Evolutionary conservation across 2,113 vertebrate genomes (phyloP).

Genomic region (Carassius auratus): DNA sequence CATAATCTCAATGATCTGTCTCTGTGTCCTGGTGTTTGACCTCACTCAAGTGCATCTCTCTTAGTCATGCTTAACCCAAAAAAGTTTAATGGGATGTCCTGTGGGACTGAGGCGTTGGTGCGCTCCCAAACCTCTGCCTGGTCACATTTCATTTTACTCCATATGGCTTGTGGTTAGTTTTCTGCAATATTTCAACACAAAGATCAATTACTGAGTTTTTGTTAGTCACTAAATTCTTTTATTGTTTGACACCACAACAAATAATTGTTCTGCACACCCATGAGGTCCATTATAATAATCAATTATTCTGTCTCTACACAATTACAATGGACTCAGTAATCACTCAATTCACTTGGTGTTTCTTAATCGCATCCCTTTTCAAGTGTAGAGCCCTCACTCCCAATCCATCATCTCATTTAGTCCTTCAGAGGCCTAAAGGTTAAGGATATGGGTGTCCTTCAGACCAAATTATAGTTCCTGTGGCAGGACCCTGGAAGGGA

Average conservation of each 20-base stretch:
- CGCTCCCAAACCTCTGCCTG: slow-evolving; percentile 46
- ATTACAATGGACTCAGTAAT: slow-evolving; percentile 30
- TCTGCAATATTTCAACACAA: neutral
- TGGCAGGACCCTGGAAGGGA: neutral
- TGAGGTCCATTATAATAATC: slow-evolving; percentile 8
- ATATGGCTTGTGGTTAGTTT: slow-evolving; percentile 10
- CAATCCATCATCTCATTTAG: neutral
- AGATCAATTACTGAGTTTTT: neutral
- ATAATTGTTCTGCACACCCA: neutral
- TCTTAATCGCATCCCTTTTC: slow-evolving; percentile 35
- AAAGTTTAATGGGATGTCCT: slow-evolving; percentile 57
- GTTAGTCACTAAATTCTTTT: no score
- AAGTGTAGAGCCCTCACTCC: neutral
- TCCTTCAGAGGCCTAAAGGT: neutral
- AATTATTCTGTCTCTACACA: neutral
- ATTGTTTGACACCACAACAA: neutral
- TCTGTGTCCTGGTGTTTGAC: slow-evolving; percentile 6
- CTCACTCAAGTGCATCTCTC: slow-evolving; percentile 20
- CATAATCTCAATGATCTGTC: neutral
- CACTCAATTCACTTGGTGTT: slow-evolving; percentile 24
- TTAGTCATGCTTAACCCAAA: slow-evolving; percentile 47
- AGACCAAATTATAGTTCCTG: neutral
- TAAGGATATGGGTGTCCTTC: neutral
- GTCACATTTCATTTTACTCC: slow-evolving; percentile 28
- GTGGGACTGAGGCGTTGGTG: slow-evolving; percentile 40